Percentiles rank a stretch among this genome's conserved stretches.
These are phyloP conservation scores for Mormyrus hasselquistii DNA, from an alignment of 2,797 vertebrate genomes.

Conservation along the genomic window DNA sequence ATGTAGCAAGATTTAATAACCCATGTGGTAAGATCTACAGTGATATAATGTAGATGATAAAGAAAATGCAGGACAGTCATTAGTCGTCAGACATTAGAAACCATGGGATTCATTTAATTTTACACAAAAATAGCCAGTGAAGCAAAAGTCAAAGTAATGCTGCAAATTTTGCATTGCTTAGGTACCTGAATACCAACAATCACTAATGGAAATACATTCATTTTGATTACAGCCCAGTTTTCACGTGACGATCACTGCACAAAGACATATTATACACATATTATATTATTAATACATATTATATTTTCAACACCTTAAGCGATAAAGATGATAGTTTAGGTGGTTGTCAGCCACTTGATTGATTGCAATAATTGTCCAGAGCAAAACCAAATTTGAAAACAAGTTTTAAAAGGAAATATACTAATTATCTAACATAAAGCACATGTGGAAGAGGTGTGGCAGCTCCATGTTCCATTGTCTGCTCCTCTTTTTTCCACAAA, in stretches of 20 bases:
- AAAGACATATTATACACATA: background rate
- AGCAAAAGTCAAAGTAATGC: background rate
- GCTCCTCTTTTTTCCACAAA: background rate
- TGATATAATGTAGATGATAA: too few species aligned
- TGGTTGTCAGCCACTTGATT: background rate
- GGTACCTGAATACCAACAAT: background rate
- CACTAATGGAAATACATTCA: background rate
- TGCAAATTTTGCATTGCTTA: background rate
- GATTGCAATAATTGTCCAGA: background rate
- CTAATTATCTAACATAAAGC: background rate
- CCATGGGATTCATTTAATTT: background rate
- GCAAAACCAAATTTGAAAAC: background rate
- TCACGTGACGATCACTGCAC: background rate
- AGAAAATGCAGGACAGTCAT: background rate
- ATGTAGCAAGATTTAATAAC: background rate
- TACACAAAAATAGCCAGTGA: background rate
- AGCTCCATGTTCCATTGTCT: background rate
- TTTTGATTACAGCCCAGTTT: background rate
- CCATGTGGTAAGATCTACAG: background rate
- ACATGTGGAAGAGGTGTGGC: background rate
- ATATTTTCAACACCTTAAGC: background rate
- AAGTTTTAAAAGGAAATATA: background rate
- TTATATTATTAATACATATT: too few species aligned
- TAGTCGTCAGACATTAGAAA: background rate
- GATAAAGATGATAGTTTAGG: background rate